Conservation (phyloP, 2,113 vertebrate genomes). For the Ptyas mucosa region DNA sequence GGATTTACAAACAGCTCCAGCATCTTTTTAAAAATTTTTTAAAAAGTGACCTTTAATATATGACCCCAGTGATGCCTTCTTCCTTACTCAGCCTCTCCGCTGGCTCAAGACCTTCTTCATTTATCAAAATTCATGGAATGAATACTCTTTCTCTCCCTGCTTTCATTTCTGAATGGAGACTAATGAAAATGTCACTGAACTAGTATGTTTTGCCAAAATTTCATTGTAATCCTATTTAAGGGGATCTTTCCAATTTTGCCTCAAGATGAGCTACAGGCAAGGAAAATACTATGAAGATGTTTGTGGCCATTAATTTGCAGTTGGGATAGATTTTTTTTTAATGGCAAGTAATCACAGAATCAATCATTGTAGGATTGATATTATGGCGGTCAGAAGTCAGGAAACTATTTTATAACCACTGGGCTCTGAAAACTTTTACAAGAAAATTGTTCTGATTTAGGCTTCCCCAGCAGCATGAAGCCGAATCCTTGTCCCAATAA, state of each 20-base stretch:
- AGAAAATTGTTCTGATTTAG: not conserved
- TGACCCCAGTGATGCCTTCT: not conserved
- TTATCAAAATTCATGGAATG: not conserved
- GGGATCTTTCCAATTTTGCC: not conserved
- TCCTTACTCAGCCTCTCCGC: not conserved
- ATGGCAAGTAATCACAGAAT: not conserved
- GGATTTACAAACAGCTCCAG: not conserved
- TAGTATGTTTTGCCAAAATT: not conserved
- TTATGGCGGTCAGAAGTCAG: not conserved
- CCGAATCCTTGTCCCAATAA: too few relatives aligned
- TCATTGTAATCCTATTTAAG: not conserved
- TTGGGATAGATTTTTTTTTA: not conserved
- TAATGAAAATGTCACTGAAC: not conserved
- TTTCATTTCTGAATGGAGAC: not conserved
- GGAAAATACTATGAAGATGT: not conserved
- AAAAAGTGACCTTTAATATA: not conserved
- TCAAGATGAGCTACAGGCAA: not conserved
- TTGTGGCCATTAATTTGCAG: not conserved
- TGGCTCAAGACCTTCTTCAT: not conserved
- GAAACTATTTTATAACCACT: not conserved
- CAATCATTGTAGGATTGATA: not conserved
- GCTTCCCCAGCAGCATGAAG: too few relatives aligned
- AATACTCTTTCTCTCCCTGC: not conserved
- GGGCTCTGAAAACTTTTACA: not conserved
- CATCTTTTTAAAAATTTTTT: not conserved